phyloP scores from a whole-genome alignment of 2,888 invertebrate genomes.

The Mystacides longicornis region DNA sequence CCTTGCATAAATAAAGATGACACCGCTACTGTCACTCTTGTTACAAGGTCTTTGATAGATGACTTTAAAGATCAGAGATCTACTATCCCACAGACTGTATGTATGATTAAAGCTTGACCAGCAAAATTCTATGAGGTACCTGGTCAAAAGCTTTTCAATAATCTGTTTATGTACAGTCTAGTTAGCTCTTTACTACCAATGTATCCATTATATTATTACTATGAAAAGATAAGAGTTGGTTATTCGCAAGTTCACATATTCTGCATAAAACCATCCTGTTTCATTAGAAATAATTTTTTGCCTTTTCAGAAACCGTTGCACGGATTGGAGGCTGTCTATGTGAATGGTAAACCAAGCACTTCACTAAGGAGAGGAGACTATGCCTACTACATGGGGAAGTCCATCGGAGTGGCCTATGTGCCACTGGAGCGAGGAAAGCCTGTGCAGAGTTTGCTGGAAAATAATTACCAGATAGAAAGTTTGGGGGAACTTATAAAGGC shows the following conservation, averaged over 20 bases:
- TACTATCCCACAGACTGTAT: no score
- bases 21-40: no score
- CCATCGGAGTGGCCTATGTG: constrained; percentile 54
- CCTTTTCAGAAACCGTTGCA: constrained; percentile 59
- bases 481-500: constrained; percentile 69
- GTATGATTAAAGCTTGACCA: no score
- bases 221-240: neutral
- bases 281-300: neutral
- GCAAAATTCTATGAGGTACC: no score
- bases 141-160: neutral
- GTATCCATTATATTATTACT: no score
- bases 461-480: constrained; percentile 67
- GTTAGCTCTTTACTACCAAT: no score
- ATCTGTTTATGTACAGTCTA: no score
- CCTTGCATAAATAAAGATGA: no score
- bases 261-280: no score
- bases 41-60: no score
- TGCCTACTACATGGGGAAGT: constrained; percentile 50
- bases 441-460: constrained; percentile 33
- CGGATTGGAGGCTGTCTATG: constrained; percentile 79
- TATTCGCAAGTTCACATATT: no score
- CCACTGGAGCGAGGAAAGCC: constrained; percentile 27
- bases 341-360: constrained; percentile 69
- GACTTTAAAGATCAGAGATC: no score
- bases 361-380: constrained; percentile 77